phyloP scores from a whole-genome alignment of 2,888 invertebrate genomes.

The Chaetogeoica ovagalla region DNA sequence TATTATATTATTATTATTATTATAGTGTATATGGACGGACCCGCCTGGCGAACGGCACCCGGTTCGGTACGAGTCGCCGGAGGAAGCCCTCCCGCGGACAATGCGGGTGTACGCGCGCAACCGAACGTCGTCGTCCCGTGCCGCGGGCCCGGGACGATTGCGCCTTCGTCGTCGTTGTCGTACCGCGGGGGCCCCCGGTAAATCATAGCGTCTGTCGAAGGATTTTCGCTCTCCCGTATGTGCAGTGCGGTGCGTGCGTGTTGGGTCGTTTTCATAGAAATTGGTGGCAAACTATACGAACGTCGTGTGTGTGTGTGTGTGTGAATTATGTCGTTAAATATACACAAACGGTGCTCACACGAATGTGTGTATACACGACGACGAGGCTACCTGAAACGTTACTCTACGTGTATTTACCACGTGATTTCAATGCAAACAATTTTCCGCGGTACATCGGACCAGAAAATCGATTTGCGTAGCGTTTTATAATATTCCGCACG shows the following conservation, averaged over 20 bases:
- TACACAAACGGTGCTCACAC: neutral
- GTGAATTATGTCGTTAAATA: conserved; percentile 44
- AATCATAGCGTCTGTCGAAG: conserved; percentile 26
- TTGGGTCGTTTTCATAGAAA: no score
- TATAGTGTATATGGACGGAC: no score
- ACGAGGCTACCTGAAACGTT: conserved; percentile 36
- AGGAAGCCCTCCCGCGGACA: neutral
- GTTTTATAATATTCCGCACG: no score
- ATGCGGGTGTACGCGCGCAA: neutral
- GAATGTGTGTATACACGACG: neutral
- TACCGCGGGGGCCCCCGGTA: no score
- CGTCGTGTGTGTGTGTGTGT: neutral
- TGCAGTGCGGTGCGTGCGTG: neutral
- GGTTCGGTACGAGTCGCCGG: no score
- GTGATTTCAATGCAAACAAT: conserved; percentile 14
- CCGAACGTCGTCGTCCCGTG: neutral
- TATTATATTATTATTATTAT: no score
- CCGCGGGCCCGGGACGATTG: neutral
- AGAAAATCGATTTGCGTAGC: no score
- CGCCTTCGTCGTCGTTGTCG: no score
- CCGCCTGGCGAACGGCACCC: no score
- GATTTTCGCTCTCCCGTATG: neutral
- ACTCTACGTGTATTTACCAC: neutral
- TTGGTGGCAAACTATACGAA: neutral
- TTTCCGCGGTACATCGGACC: no score